Conservation (phyloP, 2,113 vertebrate genomes). For the Phrynocephalus versicolor region DNA sequence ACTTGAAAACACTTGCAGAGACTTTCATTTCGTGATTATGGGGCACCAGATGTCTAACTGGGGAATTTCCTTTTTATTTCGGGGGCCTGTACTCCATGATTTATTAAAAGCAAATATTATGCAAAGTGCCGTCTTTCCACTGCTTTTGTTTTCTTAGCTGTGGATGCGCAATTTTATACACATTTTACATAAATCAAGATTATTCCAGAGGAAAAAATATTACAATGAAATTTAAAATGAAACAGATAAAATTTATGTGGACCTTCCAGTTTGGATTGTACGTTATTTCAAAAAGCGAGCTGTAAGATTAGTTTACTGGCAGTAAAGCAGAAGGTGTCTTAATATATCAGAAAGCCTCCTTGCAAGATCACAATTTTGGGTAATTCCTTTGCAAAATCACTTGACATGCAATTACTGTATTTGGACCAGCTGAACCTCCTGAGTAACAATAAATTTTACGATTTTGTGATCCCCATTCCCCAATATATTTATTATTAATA, state of each 20-base stretch:
- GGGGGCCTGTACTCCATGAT: too few species aligned
- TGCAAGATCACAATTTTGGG: conserved; percentile 11
- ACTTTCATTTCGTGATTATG: too few species aligned
- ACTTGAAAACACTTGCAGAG: too few species aligned
- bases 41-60: too few species aligned
- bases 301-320: conserved; percentile 49
- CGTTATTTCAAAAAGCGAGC: conserved; percentile 56
- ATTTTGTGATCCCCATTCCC: background rate
- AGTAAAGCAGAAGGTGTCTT: conserved; percentile 42
- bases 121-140: conserved; percentile 30
- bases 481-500: background rate
- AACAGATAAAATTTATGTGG: conserved; percentile 51
- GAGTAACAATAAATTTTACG: background rate
- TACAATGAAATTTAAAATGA: conserved; percentile 42
- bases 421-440: background rate
- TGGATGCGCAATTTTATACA: conserved; percentile 13
- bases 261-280: conserved; percentile 24
- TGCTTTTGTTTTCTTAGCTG: conserved; percentile 5
- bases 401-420: fast-evolving
- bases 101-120: background rate
- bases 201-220: conserved; percentile 52
- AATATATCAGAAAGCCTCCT: conserved; percentile 3
- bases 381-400: conserved; percentile 50
- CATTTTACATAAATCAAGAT: conserved; percentile 28
- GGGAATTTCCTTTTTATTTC: too few species aligned